These are phyloP conservation scores for Bellardia bayeri DNA, from an alignment of 2,888 invertebrate species.

Conservation along the genomic window DNA sequence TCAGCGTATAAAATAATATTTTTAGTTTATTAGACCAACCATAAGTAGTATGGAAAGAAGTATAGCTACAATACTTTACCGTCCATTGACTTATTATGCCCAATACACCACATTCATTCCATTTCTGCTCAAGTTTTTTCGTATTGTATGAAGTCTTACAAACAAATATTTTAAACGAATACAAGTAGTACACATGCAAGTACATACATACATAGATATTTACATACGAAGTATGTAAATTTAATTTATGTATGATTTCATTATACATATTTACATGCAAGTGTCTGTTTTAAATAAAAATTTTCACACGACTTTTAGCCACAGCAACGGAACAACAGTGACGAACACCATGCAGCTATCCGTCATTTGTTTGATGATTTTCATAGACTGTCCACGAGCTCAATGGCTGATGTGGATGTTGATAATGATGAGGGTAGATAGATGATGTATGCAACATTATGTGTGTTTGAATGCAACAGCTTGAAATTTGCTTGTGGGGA, in stretches of 20 bases:
- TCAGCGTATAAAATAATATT: slow-evolving; percentile 38
- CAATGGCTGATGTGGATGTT: slow-evolving; percentile 32
- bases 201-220: background rate
- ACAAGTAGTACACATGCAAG: background rate
- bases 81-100: slow-evolving; percentile 64
- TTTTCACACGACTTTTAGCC: slow-evolving; percentile 66
- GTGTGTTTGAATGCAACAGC: background rate
- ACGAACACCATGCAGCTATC: slow-evolving; percentile 26
- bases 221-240: slow-evolving; percentile 23
- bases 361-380: slow-evolving; percentile 46
- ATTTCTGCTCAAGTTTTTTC: slow-evolving; percentile 39
- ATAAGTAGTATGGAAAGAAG: slow-evolving; percentile 32
- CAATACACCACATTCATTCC: slow-evolving; percentile 6
- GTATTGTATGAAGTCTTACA: background rate
- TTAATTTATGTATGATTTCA: slow-evolving; percentile 63
- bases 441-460: background rate
- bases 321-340: slow-evolving; percentile 14
- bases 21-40: slow-evolving; percentile 31
- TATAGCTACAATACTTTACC: slow-evolving; percentile 46
- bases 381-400: slow-evolving; percentile 58
- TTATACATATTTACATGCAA: slow-evolving; percentile 43
- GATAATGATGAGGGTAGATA: slow-evolving; percentile 8
- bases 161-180: background rate
- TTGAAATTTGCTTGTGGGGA: slow-evolving; percentile 21
- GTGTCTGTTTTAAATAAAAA: slow-evolving; percentile 61